These are phyloP conservation scores for Stegana nigrithorax DNA, from an alignment of 2,888 invertebrate species.

Conservation along the genomic window DNA sequence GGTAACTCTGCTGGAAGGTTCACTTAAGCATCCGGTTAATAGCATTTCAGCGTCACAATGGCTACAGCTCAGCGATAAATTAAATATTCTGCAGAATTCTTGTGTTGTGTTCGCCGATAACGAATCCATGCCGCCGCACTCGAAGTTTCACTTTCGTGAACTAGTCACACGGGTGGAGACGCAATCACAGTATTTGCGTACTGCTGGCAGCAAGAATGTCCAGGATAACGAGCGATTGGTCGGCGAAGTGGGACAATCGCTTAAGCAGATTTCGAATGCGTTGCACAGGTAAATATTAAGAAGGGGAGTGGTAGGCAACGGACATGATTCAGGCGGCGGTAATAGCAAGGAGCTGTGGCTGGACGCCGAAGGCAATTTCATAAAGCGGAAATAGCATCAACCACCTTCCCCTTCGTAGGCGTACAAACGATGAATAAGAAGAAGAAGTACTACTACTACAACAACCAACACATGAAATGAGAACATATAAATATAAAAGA, in stretches of 20 bases:
- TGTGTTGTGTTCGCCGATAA: slow-evolving; percentile 87
- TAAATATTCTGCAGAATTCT: slow-evolving; percentile 83
- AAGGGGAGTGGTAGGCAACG: slow-evolving; percentile 54
- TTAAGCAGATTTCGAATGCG: slow-evolving; percentile 69
- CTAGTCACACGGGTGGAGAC: slow-evolving; percentile 77
- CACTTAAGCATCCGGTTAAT: slow-evolving; percentile 71
- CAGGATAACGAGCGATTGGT: slow-evolving; percentile 77
- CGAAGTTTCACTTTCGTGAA: slow-evolving; percentile 88
- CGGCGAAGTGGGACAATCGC: slow-evolving; percentile 74
- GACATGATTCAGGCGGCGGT: slow-evolving; percentile 7
- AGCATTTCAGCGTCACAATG: slow-evolving; percentile 75
- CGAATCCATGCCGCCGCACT: slow-evolving; percentile 82
- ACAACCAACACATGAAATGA: too few relatives aligned
- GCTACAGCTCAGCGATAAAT: slow-evolving; percentile 83
- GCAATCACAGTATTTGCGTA: slow-evolving; percentile 76
- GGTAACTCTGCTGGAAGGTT: slow-evolving; percentile 76
- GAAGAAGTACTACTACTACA: too few relatives aligned
- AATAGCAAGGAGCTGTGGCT: slow-evolving; percentile 44
- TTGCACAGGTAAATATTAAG: slow-evolving; percentile 69
- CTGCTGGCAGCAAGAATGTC: slow-evolving; percentile 78
- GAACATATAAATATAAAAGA: too few relatives aligned
- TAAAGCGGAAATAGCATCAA: slow-evolving; percentile 50
- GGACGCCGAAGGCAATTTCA: slow-evolving; percentile 64
- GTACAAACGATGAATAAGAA: too few relatives aligned
- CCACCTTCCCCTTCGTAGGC: too few relatives aligned